Evolutionary conservation across 2,888 invertebrate species (phyloP).

Genomic region (Agonum fuliginosum): DNA sequence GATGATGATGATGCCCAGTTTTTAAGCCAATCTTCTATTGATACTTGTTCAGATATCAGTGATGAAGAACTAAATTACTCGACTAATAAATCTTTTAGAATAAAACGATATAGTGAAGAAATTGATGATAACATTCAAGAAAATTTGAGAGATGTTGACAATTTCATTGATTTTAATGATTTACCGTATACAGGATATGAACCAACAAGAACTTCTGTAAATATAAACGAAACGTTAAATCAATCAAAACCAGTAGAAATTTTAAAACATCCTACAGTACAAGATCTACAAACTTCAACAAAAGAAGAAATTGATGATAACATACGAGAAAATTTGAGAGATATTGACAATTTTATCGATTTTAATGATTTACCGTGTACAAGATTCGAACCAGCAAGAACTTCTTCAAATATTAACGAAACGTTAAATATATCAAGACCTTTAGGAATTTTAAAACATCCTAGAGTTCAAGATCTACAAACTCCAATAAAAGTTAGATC

Average conservation of each 20-base stretch:
- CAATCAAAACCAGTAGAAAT: constrained; percentile 25
- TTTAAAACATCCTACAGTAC: constrained; percentile 28
- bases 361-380: constrained; percentile 45
- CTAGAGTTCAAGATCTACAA: constrained; percentile 5
- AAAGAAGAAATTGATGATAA: constrained; percentile 46
- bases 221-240: neutral
- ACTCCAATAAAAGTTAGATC: constrained; percentile 22
- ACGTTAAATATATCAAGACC: neutral
- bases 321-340: neutral
- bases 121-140: constrained; percentile 27
- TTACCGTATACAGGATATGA: constrained; percentile 15
- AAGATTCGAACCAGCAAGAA: constrained; percentile 7
- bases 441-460: constrained; percentile 36
- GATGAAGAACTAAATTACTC: constrained; percentile 82
- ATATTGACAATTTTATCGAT: constrained; percentile 12
- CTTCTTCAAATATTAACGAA: neutral
- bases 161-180: constrained; percentile 50
- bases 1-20: constrained; percentile 64
- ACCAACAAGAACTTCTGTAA: neutral
- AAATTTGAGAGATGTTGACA: neutral
- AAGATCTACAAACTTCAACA: constrained; percentile 20
- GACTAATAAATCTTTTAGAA: neutral
- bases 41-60: constrained; percentile 69
- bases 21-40: constrained; percentile 33
- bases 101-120: constrained; percentile 47